phyloP scores from a whole-genome alignment of 1,140 invertebrate genomes.

The Apocrypta bakeri region DNA sequence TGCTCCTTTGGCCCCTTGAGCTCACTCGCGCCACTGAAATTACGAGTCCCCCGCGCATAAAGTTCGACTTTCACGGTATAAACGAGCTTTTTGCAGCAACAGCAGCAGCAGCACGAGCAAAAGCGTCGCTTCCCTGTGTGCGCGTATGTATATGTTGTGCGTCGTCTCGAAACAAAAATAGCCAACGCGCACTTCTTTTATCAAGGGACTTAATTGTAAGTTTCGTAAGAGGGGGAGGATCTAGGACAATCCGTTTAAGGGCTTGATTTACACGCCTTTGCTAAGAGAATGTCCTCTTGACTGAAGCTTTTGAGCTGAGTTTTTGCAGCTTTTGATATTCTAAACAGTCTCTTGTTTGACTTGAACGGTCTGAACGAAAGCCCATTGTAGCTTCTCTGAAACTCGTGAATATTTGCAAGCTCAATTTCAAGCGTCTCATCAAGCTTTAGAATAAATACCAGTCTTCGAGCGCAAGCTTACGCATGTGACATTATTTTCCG shows the following conservation, averaged over 20 bases:
- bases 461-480: not conserved
- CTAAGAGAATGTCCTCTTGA: not conserved
- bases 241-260: constrained; percentile 19
- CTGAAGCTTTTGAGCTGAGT: not conserved
- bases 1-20: constrained; percentile 3
- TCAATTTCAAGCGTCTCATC: not conserved
- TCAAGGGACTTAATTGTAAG: not conserved
- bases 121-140: not conserved
- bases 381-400: not conserved
- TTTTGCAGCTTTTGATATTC: not conserved
- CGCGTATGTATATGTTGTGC: too few relatives aligned
- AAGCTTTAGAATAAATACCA: not conserved
- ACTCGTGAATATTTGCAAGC: not conserved
- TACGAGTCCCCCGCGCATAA: not conserved
- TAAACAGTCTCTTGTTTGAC: not conserved
- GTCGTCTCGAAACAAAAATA: too few relatives aligned
- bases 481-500: not conserved
- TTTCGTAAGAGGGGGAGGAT: not conserved
- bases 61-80: not conserved
- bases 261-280: constrained; percentile 24
- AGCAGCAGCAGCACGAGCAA: not conserved
- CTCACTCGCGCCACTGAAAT: not conserved
- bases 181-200: not conserved
- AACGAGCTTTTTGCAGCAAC: constrained; percentile 1
- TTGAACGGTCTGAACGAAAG: not conserved